Conservation (phyloP, 1,140 invertebrate species). For the Stenopsyche tienmushanensis region DNA sequence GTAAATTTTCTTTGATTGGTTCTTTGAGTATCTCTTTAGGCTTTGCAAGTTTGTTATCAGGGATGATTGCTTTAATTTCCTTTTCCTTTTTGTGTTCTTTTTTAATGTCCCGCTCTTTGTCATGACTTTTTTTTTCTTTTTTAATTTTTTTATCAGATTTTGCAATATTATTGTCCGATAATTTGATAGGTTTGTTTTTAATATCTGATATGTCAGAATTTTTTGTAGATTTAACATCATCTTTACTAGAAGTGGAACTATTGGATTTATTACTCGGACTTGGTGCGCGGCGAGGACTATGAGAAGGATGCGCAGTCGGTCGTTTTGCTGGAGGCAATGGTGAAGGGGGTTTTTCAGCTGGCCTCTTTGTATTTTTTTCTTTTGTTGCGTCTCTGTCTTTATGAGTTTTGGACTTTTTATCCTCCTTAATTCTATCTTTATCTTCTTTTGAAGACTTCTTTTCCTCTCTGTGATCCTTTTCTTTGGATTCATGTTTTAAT, state of each 20-base stretch:
- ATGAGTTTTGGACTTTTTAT: conserved; percentile 63
- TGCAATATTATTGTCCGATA: conserved; percentile 47
- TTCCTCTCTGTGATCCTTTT: conserved; percentile 54
- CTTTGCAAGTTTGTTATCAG: conserved; percentile 53
- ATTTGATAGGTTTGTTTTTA: conserved; percentile 53
- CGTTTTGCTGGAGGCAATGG: conserved; percentile 59
- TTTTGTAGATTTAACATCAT: conserved; percentile 51
- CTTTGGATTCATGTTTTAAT: conserved; percentile 54
- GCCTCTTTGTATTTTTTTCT: conserved; percentile 58
- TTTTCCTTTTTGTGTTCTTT: conserved; percentile 58
- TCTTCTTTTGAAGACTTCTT: conserved; percentile 62
- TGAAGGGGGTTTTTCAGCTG: conserved; percentile 51
- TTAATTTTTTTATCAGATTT: conserved; percentile 55
- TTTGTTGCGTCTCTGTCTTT: conserved; percentile 64
- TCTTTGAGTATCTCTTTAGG: conserved; percentile 54
- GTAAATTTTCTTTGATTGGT: conserved; percentile 45
- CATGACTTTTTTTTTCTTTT: conserved; percentile 56
- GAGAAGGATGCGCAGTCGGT: conserved; percentile 56
- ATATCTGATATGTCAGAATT: conserved; percentile 47
- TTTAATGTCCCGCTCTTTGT: conserved; percentile 55
- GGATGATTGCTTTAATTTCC: conserved; percentile 32
- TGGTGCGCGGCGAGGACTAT: conserved; percentile 50
- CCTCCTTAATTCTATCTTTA: conserved; percentile 62
- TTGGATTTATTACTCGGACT: conserved; percentile 47
- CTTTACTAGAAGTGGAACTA: conserved; percentile 50